Conservation (phyloP, 2,888 invertebrate species). For the Pocota personata region DNA sequence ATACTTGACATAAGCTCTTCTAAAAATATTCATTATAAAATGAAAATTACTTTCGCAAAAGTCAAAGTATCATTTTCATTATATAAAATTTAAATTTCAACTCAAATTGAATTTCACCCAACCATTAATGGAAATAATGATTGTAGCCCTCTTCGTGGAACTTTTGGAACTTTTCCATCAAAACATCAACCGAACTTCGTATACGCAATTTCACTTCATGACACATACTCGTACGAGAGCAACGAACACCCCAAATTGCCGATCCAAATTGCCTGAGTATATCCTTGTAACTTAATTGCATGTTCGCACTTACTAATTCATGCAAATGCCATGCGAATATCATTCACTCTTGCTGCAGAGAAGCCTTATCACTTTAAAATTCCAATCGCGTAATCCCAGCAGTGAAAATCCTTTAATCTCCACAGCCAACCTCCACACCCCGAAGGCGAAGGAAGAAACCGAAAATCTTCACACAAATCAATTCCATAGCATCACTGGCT, state of each 20-base stretch:
- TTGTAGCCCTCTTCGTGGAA: neutral
- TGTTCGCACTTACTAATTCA: slow-evolving; percentile 61
- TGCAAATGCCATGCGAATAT: slow-evolving; percentile 38
- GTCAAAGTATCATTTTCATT: too few relatives aligned
- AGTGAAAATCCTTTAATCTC: slow-evolving; percentile 47
- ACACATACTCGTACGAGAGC: neutral
- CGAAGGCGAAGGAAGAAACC: neutral
- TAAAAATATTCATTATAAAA: too few relatives aligned
- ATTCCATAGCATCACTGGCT: slow-evolving; percentile 8
- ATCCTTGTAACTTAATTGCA: slow-evolving; percentile 46
- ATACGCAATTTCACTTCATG: neutral
- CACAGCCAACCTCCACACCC: neutral
- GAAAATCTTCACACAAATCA: slow-evolving; percentile 51
- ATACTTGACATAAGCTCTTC: too few relatives aligned
- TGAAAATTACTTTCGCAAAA: too few relatives aligned
- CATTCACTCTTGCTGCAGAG: neutral
- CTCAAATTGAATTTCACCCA: neutral
- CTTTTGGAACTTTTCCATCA: neutral
- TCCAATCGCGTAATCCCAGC: slow-evolving; percentile 62
- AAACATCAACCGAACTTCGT: neutral
- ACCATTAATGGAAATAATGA: neutral
- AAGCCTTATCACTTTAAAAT: slow-evolving; percentile 38
- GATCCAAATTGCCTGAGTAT: neutral
- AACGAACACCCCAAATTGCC: neutral
- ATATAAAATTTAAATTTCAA: neutral